Evolutionary conservation across 2,113 vertebrate species (phyloP).

Genomic region (Delphinus delphis): DNA sequence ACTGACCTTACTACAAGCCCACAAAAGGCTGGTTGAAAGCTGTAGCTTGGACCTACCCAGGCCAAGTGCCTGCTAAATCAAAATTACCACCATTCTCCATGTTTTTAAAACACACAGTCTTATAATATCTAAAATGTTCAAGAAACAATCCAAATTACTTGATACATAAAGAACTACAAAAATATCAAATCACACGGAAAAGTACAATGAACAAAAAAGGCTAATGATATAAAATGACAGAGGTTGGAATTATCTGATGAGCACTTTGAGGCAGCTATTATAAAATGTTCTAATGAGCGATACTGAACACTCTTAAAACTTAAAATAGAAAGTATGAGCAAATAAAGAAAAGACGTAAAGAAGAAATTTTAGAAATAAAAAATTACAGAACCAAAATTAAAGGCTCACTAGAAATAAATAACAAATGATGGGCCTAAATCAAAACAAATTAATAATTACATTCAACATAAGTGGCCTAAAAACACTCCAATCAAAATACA

Average conservation of each 20-base stretch:
- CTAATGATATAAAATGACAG: background rate
- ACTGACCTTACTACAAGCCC: background rate
- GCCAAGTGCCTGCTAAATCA: background rate
- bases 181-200: background rate
- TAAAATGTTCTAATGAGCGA: background rate
- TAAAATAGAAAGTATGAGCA: background rate
- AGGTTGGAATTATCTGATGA: background rate
- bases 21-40: background rate
- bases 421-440: background rate
- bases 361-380: background rate
- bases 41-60: background rate
- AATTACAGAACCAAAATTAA: background rate
- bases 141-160: background rate
- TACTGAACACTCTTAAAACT: background rate
- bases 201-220: background rate
- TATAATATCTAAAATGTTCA: background rate
- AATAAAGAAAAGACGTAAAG: background rate
- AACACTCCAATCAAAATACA: background rate
- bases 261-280: background rate
- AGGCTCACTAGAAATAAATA: background rate
- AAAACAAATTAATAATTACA: background rate
- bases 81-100: background rate
- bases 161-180: background rate
- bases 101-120: background rate
- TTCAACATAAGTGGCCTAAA: background rate